These are phyloP conservation scores for Odontocolon sp. DNA, from an alignment of 2,888 invertebrate species.

Conservation along the genomic window DNA sequence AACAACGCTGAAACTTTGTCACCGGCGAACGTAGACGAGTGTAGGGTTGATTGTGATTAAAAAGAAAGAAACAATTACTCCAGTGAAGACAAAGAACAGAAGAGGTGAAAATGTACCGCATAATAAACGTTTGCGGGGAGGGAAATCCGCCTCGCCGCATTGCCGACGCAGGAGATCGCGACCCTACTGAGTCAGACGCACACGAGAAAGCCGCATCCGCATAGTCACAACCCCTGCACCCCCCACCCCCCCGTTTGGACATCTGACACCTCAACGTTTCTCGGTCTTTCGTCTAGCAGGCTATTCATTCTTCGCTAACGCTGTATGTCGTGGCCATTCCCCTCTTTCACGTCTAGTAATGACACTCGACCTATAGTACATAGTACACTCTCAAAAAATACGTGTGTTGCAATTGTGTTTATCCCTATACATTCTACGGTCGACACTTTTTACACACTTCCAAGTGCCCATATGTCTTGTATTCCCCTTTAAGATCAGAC, in stretches of 20 bases:
- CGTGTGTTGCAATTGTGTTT: no score
- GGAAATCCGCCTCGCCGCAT: slow-evolving; percentile 57
- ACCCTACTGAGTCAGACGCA: slow-evolving; percentile 55
- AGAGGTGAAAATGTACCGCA: not conserved
- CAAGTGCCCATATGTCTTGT: no score
- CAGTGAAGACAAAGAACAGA: slow-evolving; percentile 3
- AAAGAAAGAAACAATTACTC: not conserved
- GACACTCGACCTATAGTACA: not conserved
- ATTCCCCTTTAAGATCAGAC: no score
- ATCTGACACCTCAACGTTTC: slow-evolving; percentile 36
- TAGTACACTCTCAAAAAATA: no score
- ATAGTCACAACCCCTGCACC: slow-evolving; percentile 33
- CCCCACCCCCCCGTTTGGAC: slow-evolving; percentile 5
- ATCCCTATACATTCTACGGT: no score
- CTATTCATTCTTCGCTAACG: slow-evolving; percentile 18
- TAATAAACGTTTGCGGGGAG: slow-evolving; percentile 17
- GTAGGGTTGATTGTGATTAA: no score
- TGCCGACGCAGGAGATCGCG: slow-evolving; percentile 58
- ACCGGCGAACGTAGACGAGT: no score
- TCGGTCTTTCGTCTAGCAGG: slow-evolving; percentile 11
- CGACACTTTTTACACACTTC: no score
- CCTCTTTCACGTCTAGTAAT: not conserved
- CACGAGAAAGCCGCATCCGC: slow-evolving; percentile 58
- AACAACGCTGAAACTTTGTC: no score
- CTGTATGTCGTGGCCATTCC: slow-evolving; percentile 6